Evolutionary conservation across 2,113 vertebrate genomes (phyloP).

Genomic region (Alectura lathami): DNA sequence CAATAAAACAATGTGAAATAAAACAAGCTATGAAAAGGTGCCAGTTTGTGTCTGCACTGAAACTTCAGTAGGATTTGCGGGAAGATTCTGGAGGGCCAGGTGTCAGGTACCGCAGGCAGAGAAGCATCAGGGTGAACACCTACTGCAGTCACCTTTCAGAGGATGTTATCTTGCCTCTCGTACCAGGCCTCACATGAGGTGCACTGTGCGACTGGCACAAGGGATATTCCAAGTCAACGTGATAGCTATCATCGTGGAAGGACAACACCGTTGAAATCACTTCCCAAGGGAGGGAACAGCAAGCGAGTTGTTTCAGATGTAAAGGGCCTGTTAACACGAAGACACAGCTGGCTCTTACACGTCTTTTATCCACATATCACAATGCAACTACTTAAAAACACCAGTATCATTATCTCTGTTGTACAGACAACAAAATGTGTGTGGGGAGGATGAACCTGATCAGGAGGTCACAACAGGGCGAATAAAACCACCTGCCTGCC

Average conservation of each 20-base stretch:
- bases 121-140: neutral
- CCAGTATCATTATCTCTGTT: neutral
- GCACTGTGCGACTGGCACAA: neutral
- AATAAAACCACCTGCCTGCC: neutral
- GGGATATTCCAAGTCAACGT: neutral
- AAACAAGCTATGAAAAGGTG: neutral
- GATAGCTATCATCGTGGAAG: neutral
- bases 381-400: neutral
- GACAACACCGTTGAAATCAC: neutral
- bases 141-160: neutral
- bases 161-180: neutral
- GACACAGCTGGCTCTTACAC: neutral
- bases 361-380: neutral
- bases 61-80: neutral
- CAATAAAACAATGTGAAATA: neutral
- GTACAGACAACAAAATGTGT: neutral
- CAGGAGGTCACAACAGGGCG: neutral
- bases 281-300: neutral
- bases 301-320: neutral
- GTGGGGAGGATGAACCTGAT: neutral
- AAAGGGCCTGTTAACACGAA: neutral
- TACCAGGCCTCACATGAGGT: neutral
- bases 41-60: accelerated
- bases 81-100: neutral
- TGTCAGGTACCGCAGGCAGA: neutral